Base-by-base conservation (phyloP, 2,113 vertebrate genomes). In the Agapornis roseicollis region DNA sequence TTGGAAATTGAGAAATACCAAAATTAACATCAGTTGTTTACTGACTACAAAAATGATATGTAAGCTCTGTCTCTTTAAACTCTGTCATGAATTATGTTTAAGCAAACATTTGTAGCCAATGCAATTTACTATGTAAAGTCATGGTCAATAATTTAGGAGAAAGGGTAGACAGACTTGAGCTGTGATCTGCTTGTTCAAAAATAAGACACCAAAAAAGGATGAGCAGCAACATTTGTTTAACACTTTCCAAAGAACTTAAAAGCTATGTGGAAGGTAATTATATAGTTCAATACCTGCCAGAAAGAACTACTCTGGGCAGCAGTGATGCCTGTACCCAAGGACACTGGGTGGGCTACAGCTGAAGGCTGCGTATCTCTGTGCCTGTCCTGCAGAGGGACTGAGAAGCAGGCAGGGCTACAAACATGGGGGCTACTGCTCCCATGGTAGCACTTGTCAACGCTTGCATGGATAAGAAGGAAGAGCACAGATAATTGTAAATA, bases 11-110 rank as follows among this genome's bases (percentile, higher is more conserved):
- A 94, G 85, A 95, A 96, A 96, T 91, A 80, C 85, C 79, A 91
- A 80, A 93, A 95, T 96, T 95, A 93, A 94, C 91, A 94, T 85
- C 90, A 92, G 92, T 88, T 94, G 90, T 95, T 96, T 94, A 96
- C 88, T 93, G 89, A 89, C 76, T 88, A 82, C 89, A 88, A 90
- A 94, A 94, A 93, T 90, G 7, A 83, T 74, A 96, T 46, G 68
- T 91, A 89, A 89, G 88, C 58, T 91, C 93, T 82, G 85, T 91
- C 85, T 96, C 94, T 94, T 96, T 95, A 96, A 96, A 91, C 82
- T 90, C 68, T 71, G 55, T 72, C 85, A 91, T 91, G 88, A 96
- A 96, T 95, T 96, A 91, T 80, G 83, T 94, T 96, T 80, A 90
- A 95, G 93, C 82, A 94, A 96, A 95, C 85, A 93, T 85, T 93